phyloP scores from a whole-genome alignment of 2,797 vertebrate genomes.

The Rallus crepitans region DNA sequence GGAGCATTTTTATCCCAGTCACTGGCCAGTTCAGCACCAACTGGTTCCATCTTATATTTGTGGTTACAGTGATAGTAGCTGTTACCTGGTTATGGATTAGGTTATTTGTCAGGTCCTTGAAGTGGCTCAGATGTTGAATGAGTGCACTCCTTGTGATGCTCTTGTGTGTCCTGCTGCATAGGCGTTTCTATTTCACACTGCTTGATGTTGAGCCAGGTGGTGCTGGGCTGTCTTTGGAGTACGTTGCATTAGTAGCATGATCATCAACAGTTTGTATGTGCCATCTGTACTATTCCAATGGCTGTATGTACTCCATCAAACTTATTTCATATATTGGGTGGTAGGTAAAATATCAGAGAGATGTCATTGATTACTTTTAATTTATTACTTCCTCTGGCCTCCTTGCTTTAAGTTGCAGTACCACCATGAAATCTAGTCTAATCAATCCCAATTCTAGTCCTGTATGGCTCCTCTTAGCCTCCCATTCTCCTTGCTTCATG shows the following conservation, averaged over 20 bases:
- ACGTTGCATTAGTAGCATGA: not conserved
- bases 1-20: not conserved
- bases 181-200: not conserved
- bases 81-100: not conserved
- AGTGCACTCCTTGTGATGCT: not conserved
- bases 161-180: not conserved
- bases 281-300: not conserved
- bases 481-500: not conserved
- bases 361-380: not conserved
- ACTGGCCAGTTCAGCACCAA: not conserved
- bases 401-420: not conserved
- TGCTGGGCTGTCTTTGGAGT: not conserved
- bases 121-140: not conserved
- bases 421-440: not conserved
- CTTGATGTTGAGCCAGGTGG: not conserved
- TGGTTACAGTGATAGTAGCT: not conserved
- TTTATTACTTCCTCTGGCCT: not conserved
- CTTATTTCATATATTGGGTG: not conserved
- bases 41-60: not conserved
- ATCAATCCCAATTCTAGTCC: not conserved
- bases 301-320: not conserved
- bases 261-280: not conserved
- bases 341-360: not conserved
- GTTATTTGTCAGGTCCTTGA: not conserved
- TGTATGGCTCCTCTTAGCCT: not conserved